Evolutionary conservation across 2,113 vertebrate species (phyloP), one percentile per base, ranked within the genome.

Genomic region (Lanius collurio): DNA sequence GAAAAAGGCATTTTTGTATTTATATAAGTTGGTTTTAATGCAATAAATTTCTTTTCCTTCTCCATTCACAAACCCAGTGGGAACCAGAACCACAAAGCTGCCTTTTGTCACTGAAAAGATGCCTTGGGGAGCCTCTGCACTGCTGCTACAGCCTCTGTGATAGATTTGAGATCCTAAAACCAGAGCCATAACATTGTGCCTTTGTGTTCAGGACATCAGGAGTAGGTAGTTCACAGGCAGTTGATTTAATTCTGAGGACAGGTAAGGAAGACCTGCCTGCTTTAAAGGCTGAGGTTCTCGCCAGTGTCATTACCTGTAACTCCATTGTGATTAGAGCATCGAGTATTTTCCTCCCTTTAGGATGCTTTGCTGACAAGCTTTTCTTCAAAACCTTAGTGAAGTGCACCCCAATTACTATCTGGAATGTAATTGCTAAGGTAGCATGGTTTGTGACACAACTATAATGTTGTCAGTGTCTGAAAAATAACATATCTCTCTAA

Each of bases 401-500:
- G 44, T 44, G 59, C 69, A 77, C 55, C 26, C 64, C 30, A 56
- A 41, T 56, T 49, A 65, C 56, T 74, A 57, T 83, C 77, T 39
- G 82, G 19, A 81, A 80, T 19, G 35, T 88, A 81, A 84, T 64
- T 94, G 68, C 55, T 65, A 69, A 90, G 84, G 68, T 41, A 82
- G 69, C 22, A 17, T 62, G 56, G 73, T 49, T 97, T 93, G 73
- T 87, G 90, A 92, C 63, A 74, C 23, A 65, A 42, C 11, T 53
- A 46, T 52, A 62, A 57, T 63, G 64, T 17, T 90, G 55, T 79
- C 63, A 65, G 37, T 37, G 46, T 64, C 79, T 84, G 63, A 94
- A 80, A 96, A 93, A 94, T 81, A 91, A 85, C 75, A 95, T 16
- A 44, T 69, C 62, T 89, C 9, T 2, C 75, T 94, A 42, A 76